Conservation (phyloP, 2,113 vertebrate genomes). For the Opisthocomus hoazin region DNA sequence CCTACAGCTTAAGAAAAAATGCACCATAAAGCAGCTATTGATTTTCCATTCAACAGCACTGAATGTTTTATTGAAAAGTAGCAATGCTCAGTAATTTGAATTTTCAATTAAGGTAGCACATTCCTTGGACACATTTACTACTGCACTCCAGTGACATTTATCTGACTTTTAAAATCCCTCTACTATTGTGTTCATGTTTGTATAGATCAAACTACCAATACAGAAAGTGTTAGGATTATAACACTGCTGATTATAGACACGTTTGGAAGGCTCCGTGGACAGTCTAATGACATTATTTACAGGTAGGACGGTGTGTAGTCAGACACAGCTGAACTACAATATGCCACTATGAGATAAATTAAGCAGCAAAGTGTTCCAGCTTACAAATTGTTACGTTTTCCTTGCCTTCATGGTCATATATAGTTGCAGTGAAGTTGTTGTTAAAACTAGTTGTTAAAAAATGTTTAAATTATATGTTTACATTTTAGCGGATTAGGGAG, state of each 20-base stretch:
- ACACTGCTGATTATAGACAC: constrained; percentile 19
- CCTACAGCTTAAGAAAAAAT: constrained; percentile 56
- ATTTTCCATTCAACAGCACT: constrained; percentile 64
- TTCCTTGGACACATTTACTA: constrained; percentile 55
- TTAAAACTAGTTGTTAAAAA: background rate
- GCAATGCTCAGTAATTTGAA: constrained; percentile 55
- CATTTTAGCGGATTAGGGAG: background rate
- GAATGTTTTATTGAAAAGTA: constrained; percentile 57
- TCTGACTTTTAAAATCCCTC: constrained; percentile 61
- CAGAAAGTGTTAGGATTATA: constrained; percentile 30
- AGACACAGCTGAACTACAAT: background rate
- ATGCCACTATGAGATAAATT: background rate
- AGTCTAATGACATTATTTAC: constrained; percentile 32
- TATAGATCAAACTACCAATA: constrained; percentile 49
- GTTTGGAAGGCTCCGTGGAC: constrained; percentile 8
- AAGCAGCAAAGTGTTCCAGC: background rate
- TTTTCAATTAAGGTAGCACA: constrained; percentile 63
- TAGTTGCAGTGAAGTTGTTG: background rate
- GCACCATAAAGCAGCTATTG: constrained; percentile 61
- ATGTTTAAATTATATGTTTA: background rate
- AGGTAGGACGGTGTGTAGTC: background rate
- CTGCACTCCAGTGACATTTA: constrained; percentile 54
- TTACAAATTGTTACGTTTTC: background rate
- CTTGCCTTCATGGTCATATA: background rate
- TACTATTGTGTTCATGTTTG: constrained; percentile 41